Conservation (phyloP, 2,113 vertebrate genomes). For the Macroglossus sobrinus region DNA sequence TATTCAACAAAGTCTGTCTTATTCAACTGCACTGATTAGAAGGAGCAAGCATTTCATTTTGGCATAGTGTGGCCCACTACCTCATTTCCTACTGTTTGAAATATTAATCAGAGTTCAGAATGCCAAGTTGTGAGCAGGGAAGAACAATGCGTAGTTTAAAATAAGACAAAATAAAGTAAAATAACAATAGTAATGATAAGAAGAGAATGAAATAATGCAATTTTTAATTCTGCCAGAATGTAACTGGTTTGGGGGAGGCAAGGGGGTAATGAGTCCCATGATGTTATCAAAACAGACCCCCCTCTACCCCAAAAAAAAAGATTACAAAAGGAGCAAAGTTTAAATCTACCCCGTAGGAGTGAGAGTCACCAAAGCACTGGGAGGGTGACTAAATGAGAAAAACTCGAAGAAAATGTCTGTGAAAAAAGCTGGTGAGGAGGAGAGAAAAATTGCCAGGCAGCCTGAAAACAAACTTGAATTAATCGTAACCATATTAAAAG, state of each 20-base stretch:
- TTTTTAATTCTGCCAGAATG: constrained; percentile 4
- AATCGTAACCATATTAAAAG: neutral
- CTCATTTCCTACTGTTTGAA: constrained; percentile 62
- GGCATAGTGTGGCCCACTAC: constrained; percentile 47
- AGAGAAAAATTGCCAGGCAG: constrained; percentile 14
- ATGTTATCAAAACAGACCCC: constrained; percentile 43
- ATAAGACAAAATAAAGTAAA: constrained; percentile 9
- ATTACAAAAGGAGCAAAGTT: constrained; percentile 58
- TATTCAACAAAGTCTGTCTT: constrained; percentile 69
- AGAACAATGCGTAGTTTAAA: constrained; percentile 52
- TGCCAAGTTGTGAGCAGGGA: constrained; percentile 45
- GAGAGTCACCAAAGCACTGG: neutral
- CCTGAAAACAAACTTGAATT: constrained; percentile 55
- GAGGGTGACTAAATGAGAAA: constrained; percentile 48
- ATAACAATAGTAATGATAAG: constrained; percentile 59
- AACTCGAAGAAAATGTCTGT: neutral
- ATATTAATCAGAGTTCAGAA: constrained; percentile 56
- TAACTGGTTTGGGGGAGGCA: neutral
- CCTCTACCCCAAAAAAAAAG: neutral
- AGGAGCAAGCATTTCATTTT: constrained; percentile 61
- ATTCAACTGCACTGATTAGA: constrained; percentile 62
- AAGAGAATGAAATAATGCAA: constrained; percentile 45
- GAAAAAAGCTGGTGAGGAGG: neutral
- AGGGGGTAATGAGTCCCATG: neutral
- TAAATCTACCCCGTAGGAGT: constrained; percentile 39